phyloP scores from a whole-genome alignment of 2,113 vertebrate species.

The Chaetops frenatus region DNA sequence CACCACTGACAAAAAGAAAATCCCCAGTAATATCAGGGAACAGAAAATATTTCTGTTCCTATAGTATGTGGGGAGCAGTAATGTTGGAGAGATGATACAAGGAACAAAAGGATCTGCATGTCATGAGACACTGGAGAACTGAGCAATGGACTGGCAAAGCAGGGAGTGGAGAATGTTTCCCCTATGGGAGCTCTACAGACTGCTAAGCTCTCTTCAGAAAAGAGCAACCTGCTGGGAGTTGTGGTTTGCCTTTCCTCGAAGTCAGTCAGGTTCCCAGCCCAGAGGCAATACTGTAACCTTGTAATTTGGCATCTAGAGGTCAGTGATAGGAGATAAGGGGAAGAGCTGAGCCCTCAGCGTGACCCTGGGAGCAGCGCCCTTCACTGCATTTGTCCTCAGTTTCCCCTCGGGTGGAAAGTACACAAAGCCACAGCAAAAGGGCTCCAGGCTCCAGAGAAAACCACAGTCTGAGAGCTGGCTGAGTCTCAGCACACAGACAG shows the following conservation, averaged over 20 bases:
- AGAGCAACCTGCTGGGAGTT: not conserved
- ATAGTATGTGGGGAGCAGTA: not conserved
- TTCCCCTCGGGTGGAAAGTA: conserved; percentile 58
- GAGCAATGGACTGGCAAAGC: not conserved
- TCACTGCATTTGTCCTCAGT: not conserved
- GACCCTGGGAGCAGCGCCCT: conserved; percentile 15
- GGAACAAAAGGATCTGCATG: not conserved
- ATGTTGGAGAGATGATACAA: not conserved
- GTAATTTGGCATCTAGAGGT: not conserved
- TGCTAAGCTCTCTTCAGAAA: not conserved
- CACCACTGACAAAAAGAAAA: not conserved
- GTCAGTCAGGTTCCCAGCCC: not conserved
- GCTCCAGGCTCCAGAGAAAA: conserved; percentile 59
- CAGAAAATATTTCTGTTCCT: not conserved
- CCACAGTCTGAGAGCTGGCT: conserved; percentile 64
- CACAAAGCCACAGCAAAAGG: conserved; percentile 24
- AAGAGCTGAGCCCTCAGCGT: not conserved
- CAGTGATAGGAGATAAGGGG: not conserved
- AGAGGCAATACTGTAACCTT: not conserved
- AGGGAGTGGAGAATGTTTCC: not conserved
- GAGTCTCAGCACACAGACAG: conserved; percentile 59
- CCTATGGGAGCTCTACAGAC: not conserved
- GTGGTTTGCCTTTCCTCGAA: conserved; percentile 2
- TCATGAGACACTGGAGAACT: not conserved
- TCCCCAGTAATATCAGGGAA: not conserved